Conservation (phyloP, 2,888 invertebrate species). For the Folsomia candida region DNA sequence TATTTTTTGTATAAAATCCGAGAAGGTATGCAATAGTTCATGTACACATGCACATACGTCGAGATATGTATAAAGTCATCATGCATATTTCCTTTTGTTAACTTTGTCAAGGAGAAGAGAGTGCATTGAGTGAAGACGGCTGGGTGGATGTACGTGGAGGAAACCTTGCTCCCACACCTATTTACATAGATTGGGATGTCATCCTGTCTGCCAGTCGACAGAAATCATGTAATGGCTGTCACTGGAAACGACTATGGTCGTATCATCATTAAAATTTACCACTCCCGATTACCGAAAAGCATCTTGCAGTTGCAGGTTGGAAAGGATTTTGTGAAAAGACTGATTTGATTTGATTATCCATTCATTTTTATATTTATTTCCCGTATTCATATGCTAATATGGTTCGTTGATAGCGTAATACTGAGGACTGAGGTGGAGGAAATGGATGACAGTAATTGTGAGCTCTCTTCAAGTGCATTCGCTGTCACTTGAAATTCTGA, state of each 20-base stretch:
- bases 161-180: slow-evolving; percentile 29
- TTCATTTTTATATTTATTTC: not conserved
- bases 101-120: too few species aligned
- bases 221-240: slow-evolving; percentile 44
- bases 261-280: slow-evolving; percentile 37
- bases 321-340: slow-evolving; percentile 1
- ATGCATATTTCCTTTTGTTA: too few species aligned
- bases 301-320: not conserved
- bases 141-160: not conserved
- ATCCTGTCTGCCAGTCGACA: slow-evolving; percentile 47
- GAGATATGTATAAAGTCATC: too few species aligned
- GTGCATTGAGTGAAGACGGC: not conserved
- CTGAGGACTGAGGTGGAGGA: too few species aligned
- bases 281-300: not conserved
- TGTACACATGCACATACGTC: not conserved
- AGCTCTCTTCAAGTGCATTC: too few species aligned
- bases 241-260: slow-evolving; percentile 36
- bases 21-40: not conserved
- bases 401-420: not conserved
- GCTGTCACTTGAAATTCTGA: not conserved
- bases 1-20: not conserved
- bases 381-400: not conserved
- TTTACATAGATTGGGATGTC: slow-evolving; percentile 46
- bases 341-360: not conserved
- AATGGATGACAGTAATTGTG: too few species aligned